Evolutionary conservation across 2,888 invertebrate species (phyloP).

Genomic region (Mongoloraphidia duomilia): DNA sequence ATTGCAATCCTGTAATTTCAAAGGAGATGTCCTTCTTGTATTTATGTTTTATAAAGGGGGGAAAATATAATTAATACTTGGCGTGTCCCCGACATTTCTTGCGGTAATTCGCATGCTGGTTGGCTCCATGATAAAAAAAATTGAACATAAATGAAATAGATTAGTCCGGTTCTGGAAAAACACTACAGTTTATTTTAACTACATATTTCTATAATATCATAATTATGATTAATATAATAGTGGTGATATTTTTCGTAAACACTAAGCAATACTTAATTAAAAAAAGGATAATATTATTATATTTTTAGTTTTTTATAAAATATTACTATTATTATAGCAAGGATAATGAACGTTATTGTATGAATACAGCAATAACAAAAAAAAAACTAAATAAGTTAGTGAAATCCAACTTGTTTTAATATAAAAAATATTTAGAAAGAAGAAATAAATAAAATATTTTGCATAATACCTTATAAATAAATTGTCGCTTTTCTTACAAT

Average conservation of each 20-base stretch:
- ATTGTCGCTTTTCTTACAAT: too few species aligned
- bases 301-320: not conserved
- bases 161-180: not conserved
- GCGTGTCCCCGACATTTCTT: too few species aligned
- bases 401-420: not conserved
- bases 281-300: not conserved
- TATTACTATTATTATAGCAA: not conserved
- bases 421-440: slow-evolving; percentile 5
- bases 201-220: not conserved
- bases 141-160: too few species aligned
- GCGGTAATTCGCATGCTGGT: too few species aligned
- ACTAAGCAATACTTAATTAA: slow-evolving; percentile 6
- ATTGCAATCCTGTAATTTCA: too few species aligned
- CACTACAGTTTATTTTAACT: not conserved
- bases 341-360: too few species aligned
- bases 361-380: not conserved
- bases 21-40: too few species aligned
- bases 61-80: too few species aligned
- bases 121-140: too few species aligned
- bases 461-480: slow-evolving; percentile 10
- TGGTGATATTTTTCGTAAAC: slow-evolving; percentile 8
- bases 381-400: not conserved
- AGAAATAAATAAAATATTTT: slow-evolving; percentile 11
- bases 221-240: not conserved
- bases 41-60: too few species aligned